Percentiles rank a stretch among this genome's conserved stretches.
Conservation (phyloP, 1,140 invertebrate species). For the Danaus plexippus region DNA sequence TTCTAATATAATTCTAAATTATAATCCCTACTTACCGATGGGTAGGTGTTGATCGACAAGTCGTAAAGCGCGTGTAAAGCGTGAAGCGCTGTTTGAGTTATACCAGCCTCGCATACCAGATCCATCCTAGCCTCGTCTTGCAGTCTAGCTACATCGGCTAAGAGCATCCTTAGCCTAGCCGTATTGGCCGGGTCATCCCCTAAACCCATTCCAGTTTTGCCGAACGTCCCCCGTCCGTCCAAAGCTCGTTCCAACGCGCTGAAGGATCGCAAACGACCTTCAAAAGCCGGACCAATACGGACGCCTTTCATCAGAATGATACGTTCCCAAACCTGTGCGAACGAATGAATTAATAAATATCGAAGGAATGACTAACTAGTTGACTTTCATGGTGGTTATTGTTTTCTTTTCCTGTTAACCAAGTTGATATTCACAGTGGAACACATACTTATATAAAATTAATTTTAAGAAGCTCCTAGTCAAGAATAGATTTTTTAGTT, state of each 20-base stretch:
- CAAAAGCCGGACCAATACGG: conserved; percentile 30
- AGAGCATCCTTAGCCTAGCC: conserved; percentile 36
- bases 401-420: too few species aligned
- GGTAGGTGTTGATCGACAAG: conserved; percentile 50
- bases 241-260: conserved; percentile 44
- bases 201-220: not conserved
- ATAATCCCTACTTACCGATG: conserved; percentile 33
- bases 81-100: conserved; percentile 36
- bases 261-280: conserved; percentile 44
- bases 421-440: too few species aligned
- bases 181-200: conserved; percentile 8
- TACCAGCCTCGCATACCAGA: conserved; percentile 49
- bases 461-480: too few species aligned
- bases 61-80: conserved; percentile 48
- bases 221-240: conserved; percentile 38
- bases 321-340: conserved; percentile 48
- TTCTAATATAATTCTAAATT: too few species aligned
- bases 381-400: too few species aligned
- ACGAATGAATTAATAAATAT: conserved; percentile 3
- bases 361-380: not conserved
- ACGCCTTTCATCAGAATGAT: conserved; percentile 35
- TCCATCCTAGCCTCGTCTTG: conserved; percentile 51
- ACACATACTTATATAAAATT: too few species aligned
- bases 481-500: too few species aligned
- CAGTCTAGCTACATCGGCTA: conserved; percentile 41